phyloP scores from a whole-genome alignment of 2,113 vertebrate genomes.

The Phalacrocorax pelagicus region DNA sequence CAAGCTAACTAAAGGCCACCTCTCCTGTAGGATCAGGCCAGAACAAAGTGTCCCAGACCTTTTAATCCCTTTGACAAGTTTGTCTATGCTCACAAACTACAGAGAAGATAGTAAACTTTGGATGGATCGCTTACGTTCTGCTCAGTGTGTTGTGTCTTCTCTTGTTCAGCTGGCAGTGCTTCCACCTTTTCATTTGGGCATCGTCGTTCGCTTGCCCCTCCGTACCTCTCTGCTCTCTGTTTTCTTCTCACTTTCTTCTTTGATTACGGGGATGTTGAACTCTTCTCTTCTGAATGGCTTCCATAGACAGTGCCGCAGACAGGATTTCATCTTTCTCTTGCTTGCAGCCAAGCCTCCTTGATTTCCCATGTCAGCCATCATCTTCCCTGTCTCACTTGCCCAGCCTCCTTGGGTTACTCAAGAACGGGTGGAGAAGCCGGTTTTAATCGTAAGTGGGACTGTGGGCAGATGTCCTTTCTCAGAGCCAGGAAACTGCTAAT shows the following conservation, averaged over 20 bases:
- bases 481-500: background rate
- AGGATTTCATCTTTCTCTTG: background rate
- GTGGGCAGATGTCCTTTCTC: background rate
- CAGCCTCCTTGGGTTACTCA: background rate
- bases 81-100: background rate
- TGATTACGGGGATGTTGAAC: background rate
- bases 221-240: background rate
- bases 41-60: background rate
- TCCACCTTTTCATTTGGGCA: background rate
- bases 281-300: background rate
- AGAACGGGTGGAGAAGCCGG: background rate
- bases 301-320: background rate
- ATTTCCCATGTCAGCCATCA: background rate
- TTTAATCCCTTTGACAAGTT: background rate
- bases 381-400: background rate
- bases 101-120: background rate
- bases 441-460: background rate
- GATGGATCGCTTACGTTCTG: background rate
- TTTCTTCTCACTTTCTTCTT: background rate
- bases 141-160: background rate
- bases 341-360: background rate
- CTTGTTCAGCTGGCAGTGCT: background rate
- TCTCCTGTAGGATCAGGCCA: background rate
- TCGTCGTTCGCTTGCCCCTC: background rate
- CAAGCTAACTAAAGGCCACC: background rate